These are phyloP conservation scores for Sialis fuliginosa DNA, from an alignment of 2,888 invertebrate genomes.

Conservation along the genomic window DNA sequence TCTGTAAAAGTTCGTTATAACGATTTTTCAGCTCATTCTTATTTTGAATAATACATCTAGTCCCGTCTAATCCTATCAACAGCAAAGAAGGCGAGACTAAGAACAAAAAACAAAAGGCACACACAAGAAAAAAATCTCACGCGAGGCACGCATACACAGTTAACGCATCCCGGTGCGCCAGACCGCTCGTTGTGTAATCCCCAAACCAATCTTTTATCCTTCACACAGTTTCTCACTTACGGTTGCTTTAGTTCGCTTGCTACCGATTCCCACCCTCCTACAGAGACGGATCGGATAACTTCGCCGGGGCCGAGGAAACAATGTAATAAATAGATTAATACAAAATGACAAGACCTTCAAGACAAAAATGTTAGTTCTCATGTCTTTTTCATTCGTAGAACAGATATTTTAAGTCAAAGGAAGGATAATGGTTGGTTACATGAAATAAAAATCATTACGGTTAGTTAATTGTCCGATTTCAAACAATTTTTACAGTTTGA, in stretches of 20 bases:
- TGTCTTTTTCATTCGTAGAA: no score
- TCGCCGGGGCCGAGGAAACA: background rate
- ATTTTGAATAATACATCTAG: no score
- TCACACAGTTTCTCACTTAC: slow-evolving; percentile 27
- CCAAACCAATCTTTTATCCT: slow-evolving; percentile 30
- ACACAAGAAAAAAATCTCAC: background rate
- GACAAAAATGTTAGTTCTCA: no score
- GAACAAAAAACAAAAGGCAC: background rate
- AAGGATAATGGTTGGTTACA: no score
- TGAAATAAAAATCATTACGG: no score
- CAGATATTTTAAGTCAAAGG: no score
- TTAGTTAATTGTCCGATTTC: no score
- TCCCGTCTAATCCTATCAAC: background rate
- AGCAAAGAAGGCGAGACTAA: background rate
- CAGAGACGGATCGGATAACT: slow-evolving; percentile 3
- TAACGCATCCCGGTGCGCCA: slow-evolving; percentile 7
- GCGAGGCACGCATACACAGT: background rate
- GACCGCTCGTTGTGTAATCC: slow-evolving; percentile 24
- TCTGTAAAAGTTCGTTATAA: no score
- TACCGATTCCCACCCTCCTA: background rate
- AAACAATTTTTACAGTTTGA: no score
- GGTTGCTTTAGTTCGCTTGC: slow-evolving; percentile 6
- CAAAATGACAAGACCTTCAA: no score
- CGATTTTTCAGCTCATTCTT: no score
- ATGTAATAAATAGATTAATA: no score